phyloP scores from a whole-genome alignment of 2,113 vertebrate species.

The Leuciscus idus region DNA sequence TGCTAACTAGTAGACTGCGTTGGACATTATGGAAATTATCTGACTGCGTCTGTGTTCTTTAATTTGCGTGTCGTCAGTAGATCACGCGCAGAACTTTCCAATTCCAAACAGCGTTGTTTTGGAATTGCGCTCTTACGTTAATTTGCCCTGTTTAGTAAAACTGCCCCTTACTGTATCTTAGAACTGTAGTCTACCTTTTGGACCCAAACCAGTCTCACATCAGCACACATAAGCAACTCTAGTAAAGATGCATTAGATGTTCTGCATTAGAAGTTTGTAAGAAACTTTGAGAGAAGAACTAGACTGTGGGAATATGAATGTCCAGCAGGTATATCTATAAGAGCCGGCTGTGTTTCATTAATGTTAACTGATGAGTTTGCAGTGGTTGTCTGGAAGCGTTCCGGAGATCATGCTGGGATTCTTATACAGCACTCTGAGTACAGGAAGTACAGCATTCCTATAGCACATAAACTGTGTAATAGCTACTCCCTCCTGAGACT shows the following conservation, averaged over 20 bases:
- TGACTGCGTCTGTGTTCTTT: no score
- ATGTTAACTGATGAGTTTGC: slow-evolving; percentile 54
- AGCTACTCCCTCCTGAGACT: slow-evolving; percentile 27
- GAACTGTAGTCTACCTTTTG: background rate
- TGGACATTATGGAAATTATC: no score
- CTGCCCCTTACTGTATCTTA: no score
- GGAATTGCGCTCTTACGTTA: no score
- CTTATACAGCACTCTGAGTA: slow-evolving; percentile 16
- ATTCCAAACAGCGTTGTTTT: no score
- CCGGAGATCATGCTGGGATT: slow-evolving; percentile 31
- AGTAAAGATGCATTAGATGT: slow-evolving; percentile 10
- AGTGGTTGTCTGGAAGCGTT: slow-evolving; percentile 26
- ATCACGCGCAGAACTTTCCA: no score
- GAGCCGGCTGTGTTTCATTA: slow-evolving; percentile 39
- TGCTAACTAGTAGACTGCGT: no score
- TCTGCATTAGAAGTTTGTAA: background rate
- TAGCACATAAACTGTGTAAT: slow-evolving; percentile 28
- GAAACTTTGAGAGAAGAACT: background rate
- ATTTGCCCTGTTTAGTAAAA: no score
- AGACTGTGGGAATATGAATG: slow-evolving; percentile 1
- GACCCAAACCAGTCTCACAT: background rate
- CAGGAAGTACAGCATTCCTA: slow-evolving; percentile 28
- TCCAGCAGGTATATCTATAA: slow-evolving; percentile 32
- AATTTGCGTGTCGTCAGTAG: no score
- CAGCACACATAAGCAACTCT: background rate